These are phyloP conservation scores for Torymus aiolomorphi DNA, from an alignment of 2,888 invertebrate genomes.

Conservation along the genomic window DNA sequence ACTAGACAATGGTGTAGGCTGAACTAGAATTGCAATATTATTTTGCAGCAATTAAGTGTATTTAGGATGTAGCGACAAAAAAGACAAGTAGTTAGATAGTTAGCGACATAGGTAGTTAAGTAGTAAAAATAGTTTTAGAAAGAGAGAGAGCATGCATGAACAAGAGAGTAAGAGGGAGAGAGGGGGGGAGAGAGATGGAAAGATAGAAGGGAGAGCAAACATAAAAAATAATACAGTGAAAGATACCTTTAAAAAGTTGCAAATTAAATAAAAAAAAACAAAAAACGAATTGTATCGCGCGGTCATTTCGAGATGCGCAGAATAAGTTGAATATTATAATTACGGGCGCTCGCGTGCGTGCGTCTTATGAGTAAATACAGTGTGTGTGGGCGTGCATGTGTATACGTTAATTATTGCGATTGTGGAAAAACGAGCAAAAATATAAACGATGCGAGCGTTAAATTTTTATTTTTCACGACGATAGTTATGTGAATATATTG, in stretches of 20 bases:
- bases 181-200: not conserved
- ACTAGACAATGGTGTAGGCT: slow-evolving; percentile 50
- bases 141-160: slow-evolving; percentile 26
- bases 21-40: slow-evolving; percentile 55
- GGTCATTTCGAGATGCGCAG: slow-evolving; percentile 42
- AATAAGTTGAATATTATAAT: slow-evolving; percentile 52
- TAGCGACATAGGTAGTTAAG: slow-evolving; percentile 48
- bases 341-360: slow-evolving; percentile 46
- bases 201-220: slow-evolving; percentile 6
- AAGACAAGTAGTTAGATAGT: slow-evolving; percentile 53
- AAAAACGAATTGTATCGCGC: slow-evolving; percentile 44
- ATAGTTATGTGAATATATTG: slow-evolving; percentile 74
- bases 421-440: slow-evolving; percentile 47
- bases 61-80: slow-evolving; percentile 44
- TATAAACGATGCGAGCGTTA: slow-evolving; percentile 68
- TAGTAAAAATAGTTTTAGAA: slow-evolving; percentile 37
- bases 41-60: slow-evolving; percentile 57
- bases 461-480: slow-evolving; percentile 73
- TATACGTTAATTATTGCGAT: slow-evolving; percentile 55
- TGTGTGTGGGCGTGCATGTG: slow-evolving; percentile 55
- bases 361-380: slow-evolving; percentile 45
- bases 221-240: slow-evolving; percentile 43
- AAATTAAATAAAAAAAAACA: slow-evolving; percentile 17
- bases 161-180: slow-evolving; percentile 25
- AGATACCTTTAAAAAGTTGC: slow-evolving; percentile 48